phyloP scores from a whole-genome alignment of 2,113 vertebrate genomes.

The Melanotaenia duboulayi region DNA sequence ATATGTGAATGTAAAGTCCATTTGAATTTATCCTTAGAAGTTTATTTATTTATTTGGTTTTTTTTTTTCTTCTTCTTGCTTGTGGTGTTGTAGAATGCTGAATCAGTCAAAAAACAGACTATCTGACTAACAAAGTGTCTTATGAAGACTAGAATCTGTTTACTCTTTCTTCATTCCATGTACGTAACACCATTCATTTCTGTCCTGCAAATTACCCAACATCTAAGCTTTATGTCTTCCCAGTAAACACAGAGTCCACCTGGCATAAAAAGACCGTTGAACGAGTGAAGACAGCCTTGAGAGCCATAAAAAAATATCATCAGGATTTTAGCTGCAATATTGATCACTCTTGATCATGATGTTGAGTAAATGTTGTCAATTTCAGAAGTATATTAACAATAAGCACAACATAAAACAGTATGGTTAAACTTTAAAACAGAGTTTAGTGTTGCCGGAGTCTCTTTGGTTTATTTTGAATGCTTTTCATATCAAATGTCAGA shows the following conservation, averaged over 20 bases:
- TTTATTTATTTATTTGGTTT: constrained; percentile 9
- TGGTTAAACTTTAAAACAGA: no score
- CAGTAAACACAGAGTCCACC: constrained; percentile 49
- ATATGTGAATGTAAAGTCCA: constrained; percentile 53
- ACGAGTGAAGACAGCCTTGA: constrained; percentile 23
- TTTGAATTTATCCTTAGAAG: constrained; percentile 51
- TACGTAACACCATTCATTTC: constrained; percentile 63
- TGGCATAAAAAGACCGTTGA: constrained; percentile 69
- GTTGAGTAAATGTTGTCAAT: no score
- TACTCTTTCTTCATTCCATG: constrained; percentile 51
- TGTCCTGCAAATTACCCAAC: constrained; percentile 75
- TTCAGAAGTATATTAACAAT: no score
- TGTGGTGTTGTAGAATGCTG: constrained; percentile 14
- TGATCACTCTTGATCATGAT: no score
- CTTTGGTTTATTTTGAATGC: no score
- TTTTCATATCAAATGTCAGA: no score
- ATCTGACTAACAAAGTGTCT: constrained; percentile 6
- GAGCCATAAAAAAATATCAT: not conserved
- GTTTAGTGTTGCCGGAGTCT: no score
- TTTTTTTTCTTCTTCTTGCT: not conserved
- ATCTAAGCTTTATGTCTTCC: constrained; percentile 62
- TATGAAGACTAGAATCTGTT: constrained; percentile 44
- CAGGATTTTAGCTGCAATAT: no score
- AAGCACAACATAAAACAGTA: no score
- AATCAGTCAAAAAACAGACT: constrained; percentile 23